Evolutionary conservation across 2,797 vertebrate genomes (phyloP), one percentile per base, ranked within the genome.

Genomic region (Myotis findleyi): DNA sequence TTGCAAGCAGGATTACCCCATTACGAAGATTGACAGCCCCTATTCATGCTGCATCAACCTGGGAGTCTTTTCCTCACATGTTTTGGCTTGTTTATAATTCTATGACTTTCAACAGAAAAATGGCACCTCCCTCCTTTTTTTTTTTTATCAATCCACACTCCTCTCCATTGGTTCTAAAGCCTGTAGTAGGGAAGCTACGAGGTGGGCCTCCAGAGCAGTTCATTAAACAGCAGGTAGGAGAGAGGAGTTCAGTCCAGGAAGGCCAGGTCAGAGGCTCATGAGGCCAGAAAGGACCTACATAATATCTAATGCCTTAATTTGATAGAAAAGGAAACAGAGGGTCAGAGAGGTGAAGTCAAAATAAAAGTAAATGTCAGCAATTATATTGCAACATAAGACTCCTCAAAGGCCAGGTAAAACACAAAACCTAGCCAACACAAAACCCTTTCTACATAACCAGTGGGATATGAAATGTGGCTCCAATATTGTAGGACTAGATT

Each of bases 51-150:
- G n/a, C 41, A 5, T 79, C 87, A 77, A 89, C 80, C 66, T 44
- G 44, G 49, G 53, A 85, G 55, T 57, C 44, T 71, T 80, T 55
- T 20, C 14, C 44, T 49, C 16, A 13, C 16, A 10, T 27, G 16
- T 85, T 84, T 57, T 85, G 72, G 59, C 86, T 85, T 93, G 57
- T 51, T 69, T 83, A 59, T 66, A 87, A 89, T 86, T 93, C 44
- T 12, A 44, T 57, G 62, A 77, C 38, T 88, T 79, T 53, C 13
- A 80, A 51, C 25, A 89, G 55, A 81, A 91, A 83, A 49, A 80
- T 30, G 44, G 27, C 83, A 51, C 49, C 20, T 38, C 12, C 36
- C 6, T 7, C 11, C 27, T 20, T 0, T 73, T 79, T n/a, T 57
- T 18, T n/a, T 87, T 51, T 83, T 76, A 27, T 68, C 71, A 75